Percentiles rank a stretch among this genome's conserved stretches.
Conservation (phyloP, 2,797 vertebrate genomes). For the Cyclopterus lumpus region DNA sequence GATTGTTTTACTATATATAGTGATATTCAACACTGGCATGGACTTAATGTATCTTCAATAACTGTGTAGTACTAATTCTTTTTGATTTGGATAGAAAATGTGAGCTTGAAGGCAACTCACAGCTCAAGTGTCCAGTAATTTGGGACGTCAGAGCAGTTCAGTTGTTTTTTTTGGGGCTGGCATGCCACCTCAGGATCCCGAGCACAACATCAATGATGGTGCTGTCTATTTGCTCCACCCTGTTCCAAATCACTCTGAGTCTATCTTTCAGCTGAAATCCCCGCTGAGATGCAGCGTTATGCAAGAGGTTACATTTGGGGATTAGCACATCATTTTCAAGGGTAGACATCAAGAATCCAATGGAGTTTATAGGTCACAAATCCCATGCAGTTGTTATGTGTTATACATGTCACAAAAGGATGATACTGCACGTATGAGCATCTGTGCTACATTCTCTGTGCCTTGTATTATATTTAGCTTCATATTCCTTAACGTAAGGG, state of each 20-base stretch:
- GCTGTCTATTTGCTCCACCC: slow-evolving; percentile 55
- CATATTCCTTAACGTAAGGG: background rate
- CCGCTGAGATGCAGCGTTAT: slow-evolving; percentile 66
- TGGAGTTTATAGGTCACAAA: slow-evolving; percentile 65
- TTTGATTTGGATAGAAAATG: slow-evolving; percentile 13
- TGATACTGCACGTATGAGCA: slow-evolving; percentile 3
- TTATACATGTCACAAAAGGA: slow-evolving; percentile 43
- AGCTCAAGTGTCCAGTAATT: slow-evolving; percentile 12
- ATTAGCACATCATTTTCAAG: slow-evolving; percentile 76
- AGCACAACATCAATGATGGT: slow-evolving; percentile 49
- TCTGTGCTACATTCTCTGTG: background rate
- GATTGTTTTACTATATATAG: background rate
- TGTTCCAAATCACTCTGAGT: slow-evolving; percentile 62
- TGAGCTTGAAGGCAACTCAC: slow-evolving; percentile 6
- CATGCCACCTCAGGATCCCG: slow-evolving; percentile 29
- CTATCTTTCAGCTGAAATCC: slow-evolving; percentile 74
- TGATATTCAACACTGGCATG: background rate
- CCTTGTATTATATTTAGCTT: background rate
- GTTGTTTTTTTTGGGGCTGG: slow-evolving; percentile 39
- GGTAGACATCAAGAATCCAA: slow-evolving; percentile 69
- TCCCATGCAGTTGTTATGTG: slow-evolving; percentile 48
- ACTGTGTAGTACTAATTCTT: background rate
- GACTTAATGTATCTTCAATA: background rate
- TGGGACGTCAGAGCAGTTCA: slow-evolving; percentile 16
- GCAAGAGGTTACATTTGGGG: slow-evolving; percentile 76